A percentile compares a stretch with the other conserved stretches of the same genome.
phyloP scores from a whole-genome alignment of 1,140 invertebrate species.

The Leptinotarsa texana region DNA sequence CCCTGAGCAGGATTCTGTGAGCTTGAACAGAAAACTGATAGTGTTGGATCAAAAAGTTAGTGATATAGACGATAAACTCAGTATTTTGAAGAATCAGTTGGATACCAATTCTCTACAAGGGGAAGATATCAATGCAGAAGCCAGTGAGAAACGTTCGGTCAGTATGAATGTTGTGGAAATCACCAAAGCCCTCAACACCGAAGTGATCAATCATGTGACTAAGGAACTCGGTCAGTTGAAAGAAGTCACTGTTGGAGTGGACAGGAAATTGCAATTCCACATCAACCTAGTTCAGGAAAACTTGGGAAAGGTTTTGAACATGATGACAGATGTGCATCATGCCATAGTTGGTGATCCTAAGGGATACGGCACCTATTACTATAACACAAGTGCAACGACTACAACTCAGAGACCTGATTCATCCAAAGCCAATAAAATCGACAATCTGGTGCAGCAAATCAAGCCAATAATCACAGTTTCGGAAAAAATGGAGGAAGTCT shows the following conservation, averaged over 20 bases:
- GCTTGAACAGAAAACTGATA: constrained; percentile 49
- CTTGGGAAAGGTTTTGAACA: constrained; percentile 72
- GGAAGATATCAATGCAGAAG: constrained; percentile 81
- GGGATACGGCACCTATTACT: constrained; percentile 46
- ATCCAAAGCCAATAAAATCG: constrained; percentile 69
- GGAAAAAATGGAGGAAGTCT: constrained; percentile 88
- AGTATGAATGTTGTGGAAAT: constrained; percentile 79
- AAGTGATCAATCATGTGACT: constrained; percentile 74
- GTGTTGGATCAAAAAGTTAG: constrained; percentile 79
- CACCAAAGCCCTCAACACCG: constrained; percentile 75
- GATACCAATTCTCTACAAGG: constrained; percentile 78
- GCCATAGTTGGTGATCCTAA: constrained; percentile 70
- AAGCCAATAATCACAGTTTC: constrained; percentile 81
- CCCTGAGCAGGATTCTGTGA: constrained; percentile 14
- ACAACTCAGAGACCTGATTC: constrained; percentile 59
- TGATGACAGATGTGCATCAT: constrained; percentile 79
- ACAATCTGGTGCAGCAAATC: constrained; percentile 76
- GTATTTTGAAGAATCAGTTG: constrained; percentile 76
- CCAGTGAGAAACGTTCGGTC: constrained; percentile 81
- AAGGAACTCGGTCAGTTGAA: constrained; percentile 75
- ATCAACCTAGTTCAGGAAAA: constrained; percentile 82
- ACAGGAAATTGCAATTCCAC: constrained; percentile 81
- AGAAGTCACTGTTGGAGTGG: constrained; percentile 75
- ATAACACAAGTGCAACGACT: constrained; percentile 22
- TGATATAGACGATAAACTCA: constrained; percentile 77